Percentiles rank a stretch among this genome's conserved stretches.
Evolutionary conservation across 1,140 invertebrate species (phyloP).

Genomic region (Zaprionus davidi): DNA sequence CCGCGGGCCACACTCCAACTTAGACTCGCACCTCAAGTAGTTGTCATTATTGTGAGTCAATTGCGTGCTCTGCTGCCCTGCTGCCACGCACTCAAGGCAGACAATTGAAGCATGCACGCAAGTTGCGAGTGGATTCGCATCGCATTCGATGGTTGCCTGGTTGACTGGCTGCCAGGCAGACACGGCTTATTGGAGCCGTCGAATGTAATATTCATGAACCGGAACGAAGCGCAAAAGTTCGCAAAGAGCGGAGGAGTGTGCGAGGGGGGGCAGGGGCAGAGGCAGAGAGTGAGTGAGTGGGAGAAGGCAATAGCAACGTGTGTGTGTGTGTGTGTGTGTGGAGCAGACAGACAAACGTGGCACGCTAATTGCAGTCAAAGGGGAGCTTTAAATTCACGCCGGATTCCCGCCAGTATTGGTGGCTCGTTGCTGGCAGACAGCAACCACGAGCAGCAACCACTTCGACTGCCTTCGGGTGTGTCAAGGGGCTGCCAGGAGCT

Average conservation of each 20-base stretch:
- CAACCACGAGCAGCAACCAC: not conserved
- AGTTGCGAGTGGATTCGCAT: slow-evolving; percentile 45
- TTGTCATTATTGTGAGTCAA: slow-evolving; percentile 80
- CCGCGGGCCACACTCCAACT: slow-evolving; percentile 20
- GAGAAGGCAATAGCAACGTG: too few relatives aligned
- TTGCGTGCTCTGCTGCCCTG: slow-evolving; percentile 46
- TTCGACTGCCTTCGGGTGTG: slow-evolving; percentile 34
- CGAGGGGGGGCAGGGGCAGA: not conserved
- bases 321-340: too few relatives aligned
- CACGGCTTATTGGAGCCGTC: slow-evolving; percentile 45
- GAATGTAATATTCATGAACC: slow-evolving; percentile 67
- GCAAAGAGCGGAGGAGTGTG: not conserved
- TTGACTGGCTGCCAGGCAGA: slow-evolving; percentile 42
- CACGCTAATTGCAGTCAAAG: slow-evolving; percentile 83
- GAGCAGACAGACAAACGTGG: slow-evolving; percentile 49
- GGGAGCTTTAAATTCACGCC: slow-evolving; percentile 68
- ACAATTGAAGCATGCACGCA: slow-evolving; percentile 63
- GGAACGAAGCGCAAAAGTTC: slow-evolving; percentile 41
- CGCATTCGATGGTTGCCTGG: slow-evolving; percentile 27
- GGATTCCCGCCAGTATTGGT: slow-evolving; percentile 14
- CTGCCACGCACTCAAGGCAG: slow-evolving; percentile 57
- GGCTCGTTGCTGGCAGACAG: slow-evolving; percentile 17
- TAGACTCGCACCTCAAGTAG: slow-evolving; percentile 40
- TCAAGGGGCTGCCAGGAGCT: slow-evolving; percentile 45
- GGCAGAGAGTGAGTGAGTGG: not conserved